Conservation (phyloP, 1,140 invertebrate genomes). For the Bombus balteatus region DNA sequence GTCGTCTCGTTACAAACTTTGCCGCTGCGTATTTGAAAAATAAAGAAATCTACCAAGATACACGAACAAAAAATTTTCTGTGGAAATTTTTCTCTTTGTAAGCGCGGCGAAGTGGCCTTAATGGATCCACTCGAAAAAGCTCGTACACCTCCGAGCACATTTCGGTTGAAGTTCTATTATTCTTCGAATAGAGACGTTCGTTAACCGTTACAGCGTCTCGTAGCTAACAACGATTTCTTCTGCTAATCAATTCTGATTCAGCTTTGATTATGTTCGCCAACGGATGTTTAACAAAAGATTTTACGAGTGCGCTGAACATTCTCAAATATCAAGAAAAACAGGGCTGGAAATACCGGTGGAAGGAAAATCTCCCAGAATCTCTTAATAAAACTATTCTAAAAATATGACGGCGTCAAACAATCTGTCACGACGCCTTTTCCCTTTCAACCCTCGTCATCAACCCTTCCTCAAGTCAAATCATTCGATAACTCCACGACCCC, state of each 20-base stretch:
- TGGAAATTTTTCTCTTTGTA: background rate
- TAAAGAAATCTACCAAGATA: conserved; percentile 27
- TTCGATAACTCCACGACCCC: background rate
- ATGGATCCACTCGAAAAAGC: background rate
- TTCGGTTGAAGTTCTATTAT: background rate
- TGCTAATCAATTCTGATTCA: background rate
- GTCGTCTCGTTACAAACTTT: conserved; percentile 38
- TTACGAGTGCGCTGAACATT: too few relatives aligned
- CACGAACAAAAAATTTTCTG: background rate
- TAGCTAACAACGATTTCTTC: background rate
- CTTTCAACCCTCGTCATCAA: background rate
- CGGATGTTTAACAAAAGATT: too few relatives aligned
- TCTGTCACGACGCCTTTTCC: background rate
- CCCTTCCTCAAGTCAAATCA: background rate
- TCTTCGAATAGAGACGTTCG: background rate
- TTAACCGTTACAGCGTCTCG: background rate
- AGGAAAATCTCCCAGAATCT: too few relatives aligned
- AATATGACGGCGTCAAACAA: background rate
- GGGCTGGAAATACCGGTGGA: too few relatives aligned
- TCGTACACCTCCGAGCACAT: background rate
- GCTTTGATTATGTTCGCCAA: background rate
- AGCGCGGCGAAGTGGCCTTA: background rate
- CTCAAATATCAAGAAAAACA: too few relatives aligned
- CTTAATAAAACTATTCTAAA: too few relatives aligned
- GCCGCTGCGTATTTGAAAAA: conserved; percentile 8